Evolutionary conservation across 1,140 invertebrate genomes (phyloP).

Genomic region (Bombus turneri): DNA sequence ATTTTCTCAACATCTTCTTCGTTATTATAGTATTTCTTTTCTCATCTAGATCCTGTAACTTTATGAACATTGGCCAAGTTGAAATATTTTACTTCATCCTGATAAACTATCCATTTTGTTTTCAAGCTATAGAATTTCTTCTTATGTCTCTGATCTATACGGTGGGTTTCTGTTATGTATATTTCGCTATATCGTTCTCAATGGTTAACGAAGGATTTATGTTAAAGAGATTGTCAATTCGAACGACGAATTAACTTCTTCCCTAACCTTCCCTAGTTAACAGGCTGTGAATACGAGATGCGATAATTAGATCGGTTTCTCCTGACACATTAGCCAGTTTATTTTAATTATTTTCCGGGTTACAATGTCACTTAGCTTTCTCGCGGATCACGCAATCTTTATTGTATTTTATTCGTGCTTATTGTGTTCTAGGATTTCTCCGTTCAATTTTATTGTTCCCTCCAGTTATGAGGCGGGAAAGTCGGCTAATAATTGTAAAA

Average conservation of each 20-base stretch:
- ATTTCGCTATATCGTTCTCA: too few relatives aligned
- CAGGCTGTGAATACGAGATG: too few relatives aligned
- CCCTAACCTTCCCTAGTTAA: too few relatives aligned
- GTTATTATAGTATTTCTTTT: background rate
- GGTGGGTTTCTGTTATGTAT: too few relatives aligned
- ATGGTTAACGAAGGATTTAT: too few relatives aligned
- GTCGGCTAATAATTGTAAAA: conserved; percentile 43
- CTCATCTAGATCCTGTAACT: background rate
- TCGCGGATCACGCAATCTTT: background rate
- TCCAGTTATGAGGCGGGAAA: background rate
- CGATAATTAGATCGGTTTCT: background rate
- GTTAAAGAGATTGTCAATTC: too few relatives aligned
- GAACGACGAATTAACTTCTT: background rate
- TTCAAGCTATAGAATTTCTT: background rate
- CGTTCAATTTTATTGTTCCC: background rate
- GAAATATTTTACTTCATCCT: background rate
- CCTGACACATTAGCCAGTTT: background rate
- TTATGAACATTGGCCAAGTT: background rate
- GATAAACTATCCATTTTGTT: too few relatives aligned
- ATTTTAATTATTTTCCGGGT: background rate
- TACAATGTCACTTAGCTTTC: background rate
- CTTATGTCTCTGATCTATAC: too few relatives aligned
- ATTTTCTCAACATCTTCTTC: background rate
- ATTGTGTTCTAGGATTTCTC: background rate
- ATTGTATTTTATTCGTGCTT: background rate